phyloP scores from a whole-genome alignment of 1,140 invertebrate species.

The Solen grandis region DNA sequence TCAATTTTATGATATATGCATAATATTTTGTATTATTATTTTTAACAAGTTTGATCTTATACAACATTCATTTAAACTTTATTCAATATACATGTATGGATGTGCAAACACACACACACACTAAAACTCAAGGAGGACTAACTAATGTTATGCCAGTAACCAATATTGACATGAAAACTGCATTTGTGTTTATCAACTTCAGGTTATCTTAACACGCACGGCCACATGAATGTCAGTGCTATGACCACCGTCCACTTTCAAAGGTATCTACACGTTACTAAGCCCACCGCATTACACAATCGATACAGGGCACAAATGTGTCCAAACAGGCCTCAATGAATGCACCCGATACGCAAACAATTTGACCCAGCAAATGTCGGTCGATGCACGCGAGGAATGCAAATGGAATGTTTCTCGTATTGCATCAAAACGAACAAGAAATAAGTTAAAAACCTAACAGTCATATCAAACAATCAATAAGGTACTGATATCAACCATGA shows the following conservation, averaged over 20 bases:
- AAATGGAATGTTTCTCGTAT: background rate
- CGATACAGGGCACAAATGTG: background rate
- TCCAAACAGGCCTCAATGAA: background rate
- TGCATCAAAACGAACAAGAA: background rate
- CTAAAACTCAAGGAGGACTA: no score
- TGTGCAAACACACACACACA: no score
- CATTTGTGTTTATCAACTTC: no score
- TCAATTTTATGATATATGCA: no score
- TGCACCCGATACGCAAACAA: background rate
- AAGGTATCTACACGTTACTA: background rate
- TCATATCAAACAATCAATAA: background rate
- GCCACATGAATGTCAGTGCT: no score
- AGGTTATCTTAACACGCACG: no score
- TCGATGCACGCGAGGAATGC: conserved; percentile 37
- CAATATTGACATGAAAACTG: no score
- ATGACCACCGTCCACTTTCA: background rate
- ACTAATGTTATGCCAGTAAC: no score
- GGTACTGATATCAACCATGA: background rate
- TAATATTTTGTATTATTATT: no score
- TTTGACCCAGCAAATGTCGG: conserved; percentile 12
- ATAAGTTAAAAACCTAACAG: background rate
- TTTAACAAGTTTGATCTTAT: no score
- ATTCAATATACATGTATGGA: no score
- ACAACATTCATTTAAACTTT: no score
- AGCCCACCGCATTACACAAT: background rate